These are phyloP conservation scores for Hafferia zeledoni DNA, from an alignment of 2,797 vertebrate genomes.

Conservation along the genomic window DNA sequence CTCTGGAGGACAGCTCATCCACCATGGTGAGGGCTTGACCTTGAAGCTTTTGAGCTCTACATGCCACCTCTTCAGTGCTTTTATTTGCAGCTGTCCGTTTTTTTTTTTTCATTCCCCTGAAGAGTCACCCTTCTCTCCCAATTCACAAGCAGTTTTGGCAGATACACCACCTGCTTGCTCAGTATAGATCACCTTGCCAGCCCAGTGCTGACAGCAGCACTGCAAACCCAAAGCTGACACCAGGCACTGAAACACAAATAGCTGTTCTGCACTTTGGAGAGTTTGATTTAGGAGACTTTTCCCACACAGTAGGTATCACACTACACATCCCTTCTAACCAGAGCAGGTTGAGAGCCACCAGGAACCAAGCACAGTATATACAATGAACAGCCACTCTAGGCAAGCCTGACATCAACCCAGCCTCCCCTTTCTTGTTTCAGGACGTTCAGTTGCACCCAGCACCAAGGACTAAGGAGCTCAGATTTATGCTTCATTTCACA, in stretches of 20 bases:
- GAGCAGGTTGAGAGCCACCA: background rate
- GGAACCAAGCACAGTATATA: background rate
- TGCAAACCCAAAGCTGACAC: background rate
- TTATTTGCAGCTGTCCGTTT: background rate
- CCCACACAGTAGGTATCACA: background rate
- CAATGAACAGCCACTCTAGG: background rate
- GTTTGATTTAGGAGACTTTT: background rate
- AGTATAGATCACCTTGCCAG: background rate
- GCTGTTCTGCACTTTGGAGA: background rate
- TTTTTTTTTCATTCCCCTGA: background rate
- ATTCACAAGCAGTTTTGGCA: background rate
- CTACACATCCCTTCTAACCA: background rate
- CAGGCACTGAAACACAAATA: background rate
- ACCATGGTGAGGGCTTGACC: background rate
- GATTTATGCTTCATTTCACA: constrained; percentile 16
- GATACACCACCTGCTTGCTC: background rate
- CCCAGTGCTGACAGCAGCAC: background rate
- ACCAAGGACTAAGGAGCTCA: background rate
- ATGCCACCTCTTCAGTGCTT: background rate
- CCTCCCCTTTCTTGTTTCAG: background rate
- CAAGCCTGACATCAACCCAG: background rate
- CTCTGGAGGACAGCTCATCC: background rate
- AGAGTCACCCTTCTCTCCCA: background rate
- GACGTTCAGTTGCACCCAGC: background rate
- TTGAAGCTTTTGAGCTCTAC: background rate